Conservation (phyloP, 2,797 vertebrate genomes). For the Staurois parvus region DNA sequence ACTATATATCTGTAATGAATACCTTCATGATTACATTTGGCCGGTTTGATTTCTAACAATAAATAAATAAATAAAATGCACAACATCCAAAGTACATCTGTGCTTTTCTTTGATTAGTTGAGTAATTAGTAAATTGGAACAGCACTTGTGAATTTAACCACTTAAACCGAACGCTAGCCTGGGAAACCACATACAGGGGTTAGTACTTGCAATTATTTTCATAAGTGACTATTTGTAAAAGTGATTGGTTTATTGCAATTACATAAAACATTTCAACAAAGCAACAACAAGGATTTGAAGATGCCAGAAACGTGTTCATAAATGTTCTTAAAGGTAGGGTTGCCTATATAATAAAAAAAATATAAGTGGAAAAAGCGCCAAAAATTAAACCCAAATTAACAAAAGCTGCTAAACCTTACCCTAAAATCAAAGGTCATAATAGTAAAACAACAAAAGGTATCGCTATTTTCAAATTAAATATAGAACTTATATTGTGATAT, state of each 20-base stretch:
- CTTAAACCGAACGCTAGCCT: conserved; percentile 6
- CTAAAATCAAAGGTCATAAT: too few relatives aligned
- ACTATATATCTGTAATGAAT: not conserved
- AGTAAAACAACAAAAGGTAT: too few relatives aligned
- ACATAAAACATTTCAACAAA: conserved; percentile 24
- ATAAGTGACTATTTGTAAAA: conserved; percentile 39
- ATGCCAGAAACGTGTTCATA: conserved; percentile 9
- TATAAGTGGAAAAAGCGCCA: too few relatives aligned
- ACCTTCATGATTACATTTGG: conserved; percentile 15
- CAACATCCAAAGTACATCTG: conserved; percentile 24
- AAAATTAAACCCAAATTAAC: too few relatives aligned
- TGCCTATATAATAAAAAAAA: too few relatives aligned
- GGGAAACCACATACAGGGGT: conserved; percentile 27
- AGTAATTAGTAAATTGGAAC: conserved; percentile 49
- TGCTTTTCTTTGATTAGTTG: conserved; percentile 32
- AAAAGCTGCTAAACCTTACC: too few relatives aligned
- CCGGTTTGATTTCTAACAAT: conserved; percentile 16
- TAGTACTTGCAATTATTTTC: conserved; percentile 31
- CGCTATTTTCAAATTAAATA: too few relatives aligned
- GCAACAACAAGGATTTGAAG: not conserved
- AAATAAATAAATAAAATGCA: conserved; percentile 1
- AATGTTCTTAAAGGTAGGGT: too few relatives aligned
- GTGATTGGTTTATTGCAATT: conserved; percentile 27
- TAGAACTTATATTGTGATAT: too few relatives aligned
- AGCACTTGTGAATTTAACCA: conserved; percentile 42